A percentile compares a stretch with the other conserved stretches of the same genome.
Evolutionary conservation across 2,888 invertebrate species (phyloP).

Genomic region (Oligia strigilis): DNA sequence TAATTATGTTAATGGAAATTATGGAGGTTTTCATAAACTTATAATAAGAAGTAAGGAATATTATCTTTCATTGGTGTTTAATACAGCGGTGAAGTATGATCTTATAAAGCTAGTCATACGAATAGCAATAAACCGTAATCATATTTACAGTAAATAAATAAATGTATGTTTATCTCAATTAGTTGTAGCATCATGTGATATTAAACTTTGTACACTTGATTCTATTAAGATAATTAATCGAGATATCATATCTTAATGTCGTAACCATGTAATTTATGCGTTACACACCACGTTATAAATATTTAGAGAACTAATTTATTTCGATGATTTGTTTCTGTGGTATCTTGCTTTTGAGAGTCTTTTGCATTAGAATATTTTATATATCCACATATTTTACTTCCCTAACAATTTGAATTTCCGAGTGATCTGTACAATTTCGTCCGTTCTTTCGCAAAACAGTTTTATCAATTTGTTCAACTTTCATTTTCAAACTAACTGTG

Average conservation of each 20-base stretch:
- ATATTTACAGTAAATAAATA: constrained; percentile 74
- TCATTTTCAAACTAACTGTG: constrained; percentile 16
- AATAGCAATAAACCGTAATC: constrained; percentile 68
- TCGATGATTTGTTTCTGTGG: constrained; percentile 13
- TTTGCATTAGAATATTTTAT: background rate
- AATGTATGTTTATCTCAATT: constrained; percentile 71
- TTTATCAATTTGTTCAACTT: background rate
- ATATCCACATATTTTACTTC: background rate
- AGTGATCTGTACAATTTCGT: background rate
- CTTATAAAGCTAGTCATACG: constrained; percentile 69
- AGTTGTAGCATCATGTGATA: constrained; percentile 66
- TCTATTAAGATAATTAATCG: constrained; percentile 69
- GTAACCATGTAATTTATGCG: constrained; percentile 49
- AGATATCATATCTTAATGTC: constrained; percentile 61
- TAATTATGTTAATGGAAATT: constrained; percentile 77
- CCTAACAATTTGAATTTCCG: too few species aligned
- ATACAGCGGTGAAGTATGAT: constrained; percentile 75
- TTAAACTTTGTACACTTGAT: constrained; percentile 67
- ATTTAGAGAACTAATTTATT: constrained; percentile 39
- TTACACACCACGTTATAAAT: constrained; percentile 31
- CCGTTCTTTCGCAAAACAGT: background rate
- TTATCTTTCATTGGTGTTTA: constrained; percentile 69
- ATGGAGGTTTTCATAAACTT: constrained; percentile 65
- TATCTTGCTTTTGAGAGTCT: background rate
- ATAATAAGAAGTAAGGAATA: constrained; percentile 64